Conservation (phyloP, 2,888 invertebrate genomes). For the Ptychoptera contaminata region DNA sequence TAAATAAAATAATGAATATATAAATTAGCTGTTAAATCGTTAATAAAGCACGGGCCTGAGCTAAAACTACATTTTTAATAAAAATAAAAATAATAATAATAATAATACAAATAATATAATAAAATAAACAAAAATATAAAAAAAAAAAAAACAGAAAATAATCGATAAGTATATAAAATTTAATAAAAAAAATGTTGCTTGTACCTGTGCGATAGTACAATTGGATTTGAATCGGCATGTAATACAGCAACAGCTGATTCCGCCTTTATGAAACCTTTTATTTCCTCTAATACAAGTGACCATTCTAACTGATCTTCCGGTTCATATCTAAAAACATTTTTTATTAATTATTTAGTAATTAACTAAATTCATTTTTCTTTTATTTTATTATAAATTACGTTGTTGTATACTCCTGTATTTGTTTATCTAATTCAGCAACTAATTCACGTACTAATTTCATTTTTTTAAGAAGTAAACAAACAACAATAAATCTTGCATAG, state of each 20-base stretch:
- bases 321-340: slow-evolving; percentile 44
- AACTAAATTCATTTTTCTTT: neutral
- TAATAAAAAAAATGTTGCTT: slow-evolving; percentile 13
- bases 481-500: slow-evolving; percentile 92
- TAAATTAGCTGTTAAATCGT: slow-evolving; percentile 6
- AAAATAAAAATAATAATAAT: slow-evolving; percentile 1
- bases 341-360: neutral
- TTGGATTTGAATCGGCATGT: slow-evolving; percentile 72
- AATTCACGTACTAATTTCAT: slow-evolving; percentile 86
- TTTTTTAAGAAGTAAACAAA: slow-evolving; percentile 83
- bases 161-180: too few species aligned
- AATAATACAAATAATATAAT: too few species aligned
- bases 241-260: slow-evolving; percentile 79
- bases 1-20: neutral
- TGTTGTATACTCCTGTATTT: slow-evolving; percentile 88
- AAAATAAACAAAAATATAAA: too few species aligned
- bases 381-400: slow-evolving; percentile 31
- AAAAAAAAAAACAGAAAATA: too few species aligned
- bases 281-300: slow-evolving; percentile 87
- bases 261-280: slow-evolving; percentile 84
- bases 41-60: slow-evolving; percentile 33
- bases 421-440: slow-evolving; percentile 80
- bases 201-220: slow-evolving; percentile 75
- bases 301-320: slow-evolving; percentile 96
- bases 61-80: slow-evolving; percentile 11